These are phyloP conservation scores for Athetis lepigone DNA, from an alignment of 2,888 invertebrate genomes.

Conservation along the genomic window DNA sequence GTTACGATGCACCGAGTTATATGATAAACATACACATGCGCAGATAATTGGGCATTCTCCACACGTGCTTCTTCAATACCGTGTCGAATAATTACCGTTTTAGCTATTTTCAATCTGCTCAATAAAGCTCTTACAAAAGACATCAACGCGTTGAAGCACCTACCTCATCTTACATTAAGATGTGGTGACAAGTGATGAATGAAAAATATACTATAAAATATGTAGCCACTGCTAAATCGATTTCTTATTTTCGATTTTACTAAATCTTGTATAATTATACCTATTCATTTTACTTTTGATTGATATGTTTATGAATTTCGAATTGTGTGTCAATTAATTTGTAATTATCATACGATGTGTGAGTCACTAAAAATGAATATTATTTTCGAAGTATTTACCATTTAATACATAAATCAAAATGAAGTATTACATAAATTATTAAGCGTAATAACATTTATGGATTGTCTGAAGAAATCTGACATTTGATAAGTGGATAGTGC, in stretches of 20 bases:
- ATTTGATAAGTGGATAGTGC: slow-evolving; percentile 54
- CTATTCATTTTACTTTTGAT: slow-evolving; percentile 1
- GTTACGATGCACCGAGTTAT: slow-evolving; percentile 67
- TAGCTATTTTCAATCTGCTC: slow-evolving; percentile 43
- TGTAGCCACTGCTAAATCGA: not conserved
- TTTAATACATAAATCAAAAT: slow-evolving; percentile 19
- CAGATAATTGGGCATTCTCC: slow-evolving; percentile 55
- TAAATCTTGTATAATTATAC: too few species aligned
- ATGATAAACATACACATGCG: slow-evolving; percentile 61
- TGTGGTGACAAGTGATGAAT: slow-evolving; percentile 12
- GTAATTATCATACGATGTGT: slow-evolving; percentile 2
- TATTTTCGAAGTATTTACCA: slow-evolving; percentile 31
- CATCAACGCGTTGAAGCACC: slow-evolving; percentile 71
- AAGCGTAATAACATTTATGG: slow-evolving; percentile 35
- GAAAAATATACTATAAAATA: not conserved
- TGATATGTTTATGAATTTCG: not conserved
- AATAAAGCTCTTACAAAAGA: slow-evolving; percentile 71
- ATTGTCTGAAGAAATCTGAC: slow-evolving; percentile 57
- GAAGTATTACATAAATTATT: slow-evolving; percentile 6
- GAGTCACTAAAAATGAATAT: slow-evolving; percentile 6
- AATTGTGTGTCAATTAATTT: slow-evolving; percentile 14
- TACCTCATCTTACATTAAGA: slow-evolving; percentile 29
- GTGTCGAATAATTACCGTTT: slow-evolving; percentile 33
- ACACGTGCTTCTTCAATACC: slow-evolving; percentile 54
- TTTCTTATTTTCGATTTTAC: too few species aligned